These are phyloP conservation scores for Hippolais icterina DNA, from an alignment of 2,113 vertebrate species.

Conservation along the genomic window DNA sequence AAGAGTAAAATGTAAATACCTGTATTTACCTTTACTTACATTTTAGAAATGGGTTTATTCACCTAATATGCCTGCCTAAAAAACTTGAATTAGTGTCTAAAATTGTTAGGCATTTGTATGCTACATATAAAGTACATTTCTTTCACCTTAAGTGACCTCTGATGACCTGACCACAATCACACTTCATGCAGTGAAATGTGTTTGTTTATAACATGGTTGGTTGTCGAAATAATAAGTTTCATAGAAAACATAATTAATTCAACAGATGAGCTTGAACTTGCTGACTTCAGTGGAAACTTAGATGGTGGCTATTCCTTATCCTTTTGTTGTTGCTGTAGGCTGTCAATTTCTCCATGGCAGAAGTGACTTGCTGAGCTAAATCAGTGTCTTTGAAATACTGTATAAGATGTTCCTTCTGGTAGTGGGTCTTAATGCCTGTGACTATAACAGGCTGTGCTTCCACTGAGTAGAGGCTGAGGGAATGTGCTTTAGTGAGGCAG, in stretches of 20 bases:
- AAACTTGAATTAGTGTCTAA: background rate
- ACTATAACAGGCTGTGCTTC: rapidly evolving
- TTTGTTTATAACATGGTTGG: background rate
- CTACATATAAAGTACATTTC: background rate
- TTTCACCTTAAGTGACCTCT: background rate
- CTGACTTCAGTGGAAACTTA: background rate
- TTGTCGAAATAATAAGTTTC: background rate
- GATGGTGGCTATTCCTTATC: background rate
- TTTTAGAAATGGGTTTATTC: background rate
- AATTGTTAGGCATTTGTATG: background rate
- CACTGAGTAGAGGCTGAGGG: background rate
- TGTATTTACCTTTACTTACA: background rate
- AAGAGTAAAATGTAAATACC: background rate
- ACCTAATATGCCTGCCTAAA: background rate
- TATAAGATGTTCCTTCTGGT: background rate
- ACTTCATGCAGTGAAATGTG: background rate
- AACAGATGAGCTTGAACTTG: background rate
- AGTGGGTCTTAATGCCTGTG: background rate
- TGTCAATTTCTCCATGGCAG: background rate
- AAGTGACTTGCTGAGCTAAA: background rate
- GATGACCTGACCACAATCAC: background rate
- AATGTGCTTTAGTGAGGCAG: background rate
- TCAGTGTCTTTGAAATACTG: background rate
- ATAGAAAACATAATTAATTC: background rate
- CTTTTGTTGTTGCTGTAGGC: background rate